Evolutionary conservation across 2,797 vertebrate genomes (phyloP), one percentile per base, ranked within the genome.

Genomic region (Macrochelys suwanniensis): DNA sequence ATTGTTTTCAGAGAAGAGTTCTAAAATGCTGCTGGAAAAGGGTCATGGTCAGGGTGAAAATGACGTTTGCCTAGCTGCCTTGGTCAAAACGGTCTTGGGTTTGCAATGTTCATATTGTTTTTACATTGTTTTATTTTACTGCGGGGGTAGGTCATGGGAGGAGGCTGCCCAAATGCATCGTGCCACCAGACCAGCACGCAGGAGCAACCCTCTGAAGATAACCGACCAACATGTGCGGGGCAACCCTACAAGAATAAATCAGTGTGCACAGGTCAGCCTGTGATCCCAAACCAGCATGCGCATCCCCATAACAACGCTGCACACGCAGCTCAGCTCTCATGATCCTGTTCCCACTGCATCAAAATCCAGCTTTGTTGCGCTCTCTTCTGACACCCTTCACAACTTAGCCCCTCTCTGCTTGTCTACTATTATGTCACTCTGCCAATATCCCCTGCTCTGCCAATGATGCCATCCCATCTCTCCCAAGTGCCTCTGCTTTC

Each of bases 51-150:
- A 54, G 31, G 21, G 88, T 89, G 86, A 13, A 45, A n/a, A 81
- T 2, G 0, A 45, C 0, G 0, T 56, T 82, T 53, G 49, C 33
- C 53, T 47, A 26, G 4, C 25, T 3, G 0, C 11, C 68, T 65
- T 37, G 0, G 0, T 25, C 81, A 21, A 42, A 37, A 71, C 23
- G 68, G 21, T 37, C 19, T 33, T 23, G 19, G 23, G 74, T 81
- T 51, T 15, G 15, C 0, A 2, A 10, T n/a, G 0, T 54, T 19
- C 25, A 1, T 2, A 50, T 82, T 11, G 11, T 11, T 71, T 71
- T 37, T 25, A 71, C 21, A 21, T 19, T 5, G 23, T 37, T 23
- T 37, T 71, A 68, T 42, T 37, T 42, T 23, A 11, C 19, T 71
- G 2, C 25, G 5, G 5, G 68, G 19, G 37, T 7, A 61, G 31